Evolutionary conservation across 2,113 vertebrate genomes (phyloP).

Genomic region (Ctenodactylus gundi): DNA sequence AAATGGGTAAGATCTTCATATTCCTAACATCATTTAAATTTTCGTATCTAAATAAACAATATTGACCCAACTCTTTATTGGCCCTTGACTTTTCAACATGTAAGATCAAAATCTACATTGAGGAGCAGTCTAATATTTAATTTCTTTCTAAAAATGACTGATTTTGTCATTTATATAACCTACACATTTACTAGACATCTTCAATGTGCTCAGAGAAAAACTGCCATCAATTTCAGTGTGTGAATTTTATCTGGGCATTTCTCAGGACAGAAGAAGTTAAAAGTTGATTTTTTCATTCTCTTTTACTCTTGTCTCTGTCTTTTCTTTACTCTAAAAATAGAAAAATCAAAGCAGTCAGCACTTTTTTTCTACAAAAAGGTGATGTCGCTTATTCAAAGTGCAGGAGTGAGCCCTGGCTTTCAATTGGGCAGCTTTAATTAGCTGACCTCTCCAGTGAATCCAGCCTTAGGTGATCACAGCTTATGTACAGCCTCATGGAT

Average conservation of each 20-base stretch:
- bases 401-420: not conserved
- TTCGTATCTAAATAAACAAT: not conserved
- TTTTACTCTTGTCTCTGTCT: not conserved
- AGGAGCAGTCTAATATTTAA: not conserved
- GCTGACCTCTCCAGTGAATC: not conserved
- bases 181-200: not conserved
- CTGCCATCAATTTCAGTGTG: not conserved
- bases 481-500: not conserved
- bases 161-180: not conserved
- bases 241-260: not conserved
- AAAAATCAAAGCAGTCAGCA: not conserved
- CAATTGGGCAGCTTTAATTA: not conserved
- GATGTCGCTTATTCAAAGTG: not conserved
- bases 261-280: not conserved
- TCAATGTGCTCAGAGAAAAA: not conserved
- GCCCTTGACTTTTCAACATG: not conserved
- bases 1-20: not conserved
- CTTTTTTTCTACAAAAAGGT: not conserved
- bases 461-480: not conserved
- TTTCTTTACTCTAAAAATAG: conserved; percentile 34
- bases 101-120: not conserved
- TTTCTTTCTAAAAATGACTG: not conserved
- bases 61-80: not conserved
- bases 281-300: conserved; percentile 36
- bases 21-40: not conserved